Conservation (phyloP, 2,797 vertebrate genomes). For the Lepilemur ruficaudatus region DNA sequence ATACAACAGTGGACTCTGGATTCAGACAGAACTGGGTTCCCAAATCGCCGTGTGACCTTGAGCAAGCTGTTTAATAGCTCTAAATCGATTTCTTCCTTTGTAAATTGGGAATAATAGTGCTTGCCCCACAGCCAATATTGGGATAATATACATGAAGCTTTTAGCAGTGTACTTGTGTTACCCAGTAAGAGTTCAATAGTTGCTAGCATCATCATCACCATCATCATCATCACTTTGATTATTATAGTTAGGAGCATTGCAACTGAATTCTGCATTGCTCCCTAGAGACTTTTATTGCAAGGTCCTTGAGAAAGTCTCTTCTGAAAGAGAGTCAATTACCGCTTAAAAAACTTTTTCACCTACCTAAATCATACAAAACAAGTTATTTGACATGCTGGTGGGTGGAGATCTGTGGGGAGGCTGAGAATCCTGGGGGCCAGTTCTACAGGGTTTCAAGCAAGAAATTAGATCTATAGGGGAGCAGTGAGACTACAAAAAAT, state of each 20-base stretch:
- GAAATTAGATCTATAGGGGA: neutral
- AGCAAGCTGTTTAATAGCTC: constrained; percentile 32
- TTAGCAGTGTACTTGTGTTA: constrained; percentile 33
- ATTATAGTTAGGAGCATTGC: neutral
- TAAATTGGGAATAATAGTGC: neutral
- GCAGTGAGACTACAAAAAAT: neutral
- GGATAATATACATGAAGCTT: constrained; percentile 1
- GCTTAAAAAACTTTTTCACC: constrained; percentile 38
- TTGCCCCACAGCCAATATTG: constrained; percentile 1
- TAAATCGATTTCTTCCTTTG: neutral
- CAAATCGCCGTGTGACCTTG: constrained; percentile 1
- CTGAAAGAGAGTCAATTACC: constrained; percentile 26
- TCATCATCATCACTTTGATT: neutral
- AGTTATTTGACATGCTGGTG: neutral
- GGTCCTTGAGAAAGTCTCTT: neutral
- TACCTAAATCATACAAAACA: constrained; percentile 48
- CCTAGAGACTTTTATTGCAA: constrained; percentile 10
- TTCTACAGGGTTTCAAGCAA: constrained; percentile 35
- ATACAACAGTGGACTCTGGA: neutral
- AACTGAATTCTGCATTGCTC: constrained; percentile 7
- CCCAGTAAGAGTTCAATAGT: constrained; percentile 23
- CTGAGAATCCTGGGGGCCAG: neutral
- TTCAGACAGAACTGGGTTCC: neutral
- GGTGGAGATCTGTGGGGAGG: neutral
- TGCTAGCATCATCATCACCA: neutral